phyloP scores from a whole-genome alignment of 1,140 invertebrate genomes.

The Zaprionus ghesquierei region DNA sequence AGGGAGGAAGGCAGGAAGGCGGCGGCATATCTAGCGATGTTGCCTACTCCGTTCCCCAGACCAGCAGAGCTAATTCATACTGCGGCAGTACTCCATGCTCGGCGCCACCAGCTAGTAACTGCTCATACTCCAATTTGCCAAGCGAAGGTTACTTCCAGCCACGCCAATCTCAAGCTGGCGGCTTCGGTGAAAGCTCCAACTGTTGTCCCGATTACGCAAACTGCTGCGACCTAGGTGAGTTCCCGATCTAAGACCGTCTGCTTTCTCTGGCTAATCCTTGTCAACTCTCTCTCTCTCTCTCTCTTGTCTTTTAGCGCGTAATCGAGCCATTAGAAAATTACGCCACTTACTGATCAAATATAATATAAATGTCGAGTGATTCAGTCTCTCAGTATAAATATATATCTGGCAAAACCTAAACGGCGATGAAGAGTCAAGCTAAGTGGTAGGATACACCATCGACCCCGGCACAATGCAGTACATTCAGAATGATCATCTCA shows the following conservation, averaged over 20 bases:
- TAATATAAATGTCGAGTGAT: slow-evolving; percentile 26
- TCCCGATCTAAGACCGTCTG: no score
- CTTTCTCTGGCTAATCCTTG: neutral
- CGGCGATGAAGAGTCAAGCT: neutral
- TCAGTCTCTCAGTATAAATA: no score
- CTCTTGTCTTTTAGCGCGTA: slow-evolving; percentile 3
- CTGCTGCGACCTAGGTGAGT: slow-evolving; percentile 52
- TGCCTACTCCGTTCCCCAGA: neutral
- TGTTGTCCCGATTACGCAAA: slow-evolving; percentile 47
- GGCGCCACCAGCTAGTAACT: neutral
- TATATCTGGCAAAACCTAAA: neutral
- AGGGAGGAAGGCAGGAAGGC: slow-evolving; percentile 45
- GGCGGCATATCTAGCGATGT: slow-evolving; percentile 13
- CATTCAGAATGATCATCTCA: neutral
- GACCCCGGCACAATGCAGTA: neutral
- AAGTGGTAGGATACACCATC: neutral
- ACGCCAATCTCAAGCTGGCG: neutral
- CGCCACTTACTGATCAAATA: slow-evolving; percentile 23
- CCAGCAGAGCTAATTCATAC: neutral
- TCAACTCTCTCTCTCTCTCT: neutral
- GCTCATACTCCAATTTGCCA: neutral
- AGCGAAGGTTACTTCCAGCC: neutral
- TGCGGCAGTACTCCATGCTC: neutral
- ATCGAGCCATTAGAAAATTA: slow-evolving; percentile 24
- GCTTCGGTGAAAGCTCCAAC: neutral